phyloP scores from a whole-genome alignment of 2,113 vertebrate genomes.

The Xiphophorus couchianus region DNA sequence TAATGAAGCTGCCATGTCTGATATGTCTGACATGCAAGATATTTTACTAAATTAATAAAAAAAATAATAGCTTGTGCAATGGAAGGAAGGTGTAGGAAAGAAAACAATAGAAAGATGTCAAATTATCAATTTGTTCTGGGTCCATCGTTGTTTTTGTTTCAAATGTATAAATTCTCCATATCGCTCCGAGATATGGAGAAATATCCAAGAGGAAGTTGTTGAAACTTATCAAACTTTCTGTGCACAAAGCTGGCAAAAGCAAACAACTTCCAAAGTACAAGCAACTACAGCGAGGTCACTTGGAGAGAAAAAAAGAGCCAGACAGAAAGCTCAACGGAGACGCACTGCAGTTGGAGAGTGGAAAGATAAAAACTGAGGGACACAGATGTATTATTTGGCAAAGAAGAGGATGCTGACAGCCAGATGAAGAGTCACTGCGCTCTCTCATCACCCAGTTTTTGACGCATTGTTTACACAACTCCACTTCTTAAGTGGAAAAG shows the following conservation, averaged over 20 bases:
- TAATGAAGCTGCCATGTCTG: background rate
- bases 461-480: constrained; percentile 47
- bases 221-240: background rate
- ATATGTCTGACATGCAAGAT: background rate
- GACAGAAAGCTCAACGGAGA: background rate
- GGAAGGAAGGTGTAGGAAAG: background rate
- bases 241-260: background rate
- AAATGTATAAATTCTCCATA: too few species aligned
- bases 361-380: constrained; percentile 13
- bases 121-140: background rate
- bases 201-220: background rate
- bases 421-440: constrained; percentile 35
- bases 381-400: constrained; percentile 41
- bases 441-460: constrained; percentile 58
- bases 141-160: too few species aligned
- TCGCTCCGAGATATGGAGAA: too few species aligned
- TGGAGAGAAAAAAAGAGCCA: background rate
- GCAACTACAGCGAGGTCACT: constrained; percentile 7
- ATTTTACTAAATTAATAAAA: background rate
- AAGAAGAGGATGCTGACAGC: constrained; percentile 13
- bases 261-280: background rate
- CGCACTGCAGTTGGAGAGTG: background rate
- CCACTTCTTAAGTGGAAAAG: background rate
- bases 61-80: background rate
- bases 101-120: background rate